phyloP scores from a whole-genome alignment of 2,113 vertebrate genomes.

The Pachyramphus minor region DNA sequence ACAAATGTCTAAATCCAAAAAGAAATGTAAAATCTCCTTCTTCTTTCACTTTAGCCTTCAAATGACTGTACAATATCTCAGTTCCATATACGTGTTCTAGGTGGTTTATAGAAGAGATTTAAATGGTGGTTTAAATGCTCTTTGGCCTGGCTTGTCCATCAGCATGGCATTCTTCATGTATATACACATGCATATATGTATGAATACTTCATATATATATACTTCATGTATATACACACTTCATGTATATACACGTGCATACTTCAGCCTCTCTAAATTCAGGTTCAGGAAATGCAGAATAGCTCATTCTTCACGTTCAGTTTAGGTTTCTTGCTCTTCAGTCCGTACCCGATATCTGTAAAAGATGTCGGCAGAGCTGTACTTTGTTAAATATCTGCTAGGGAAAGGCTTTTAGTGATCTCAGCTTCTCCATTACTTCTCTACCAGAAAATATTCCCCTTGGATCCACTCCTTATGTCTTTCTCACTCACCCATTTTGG shows the following conservation, averaged over 20 bases:
- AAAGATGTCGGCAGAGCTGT: background rate
- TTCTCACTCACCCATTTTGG: background rate
- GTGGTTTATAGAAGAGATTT: background rate
- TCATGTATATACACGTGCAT: too few relatives aligned
- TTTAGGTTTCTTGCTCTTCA: background rate
- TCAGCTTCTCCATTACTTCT: background rate
- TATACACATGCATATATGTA: too few relatives aligned
- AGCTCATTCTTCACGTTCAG: background rate
- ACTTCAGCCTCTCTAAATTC: background rate
- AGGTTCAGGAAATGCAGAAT: background rate
- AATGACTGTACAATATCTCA: background rate
- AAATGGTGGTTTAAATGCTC: background rate
- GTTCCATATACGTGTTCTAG: background rate
- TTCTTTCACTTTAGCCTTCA: background rate
- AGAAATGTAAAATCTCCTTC: background rate
- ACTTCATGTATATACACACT: too few relatives aligned
- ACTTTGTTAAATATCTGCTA: background rate
- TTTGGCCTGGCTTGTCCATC: background rate
- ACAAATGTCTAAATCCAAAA: background rate
- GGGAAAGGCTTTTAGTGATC: background rate
- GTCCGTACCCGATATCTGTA: background rate
- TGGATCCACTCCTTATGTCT: background rate
- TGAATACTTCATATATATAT: too few relatives aligned
- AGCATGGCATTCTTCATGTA: too few relatives aligned
- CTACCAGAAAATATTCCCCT: background rate